Base-by-base conservation (phyloP, 1,140 invertebrate species). In the Ostrea denselamellosa region DNA sequence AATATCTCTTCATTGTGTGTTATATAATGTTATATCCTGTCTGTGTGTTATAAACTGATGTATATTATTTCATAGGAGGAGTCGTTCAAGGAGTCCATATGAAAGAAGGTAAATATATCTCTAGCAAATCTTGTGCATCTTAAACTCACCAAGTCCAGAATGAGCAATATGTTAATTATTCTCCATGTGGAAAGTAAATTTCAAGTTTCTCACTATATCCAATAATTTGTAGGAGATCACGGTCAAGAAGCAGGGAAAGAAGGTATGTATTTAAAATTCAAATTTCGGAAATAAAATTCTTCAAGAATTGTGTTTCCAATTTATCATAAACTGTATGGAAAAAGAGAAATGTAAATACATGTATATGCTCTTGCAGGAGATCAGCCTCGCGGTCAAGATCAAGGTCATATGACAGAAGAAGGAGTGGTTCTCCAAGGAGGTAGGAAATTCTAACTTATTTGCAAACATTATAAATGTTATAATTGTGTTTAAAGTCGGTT, bases 181-280 rank as follows among this genome's bases (percentile, higher is more conserved):
- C 56, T 3, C 56, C 17, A 19, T 62, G 14, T 19, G 8, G 8
- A 8, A 62, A 62, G n/a, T 62, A 19, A 19, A 19, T 12, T 17
- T 19, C 0, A 17, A 62, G 12, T 62, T 62, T 62, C 17, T 19
- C 19, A 7, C 14, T 10, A 5, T 77, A 25, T 44, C 8, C 14
- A 34, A 62, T 34, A 9, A 77, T 77, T 77, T 77, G 22, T 77
- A 77, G 68, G 25, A 77, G 28, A 77, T 77, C 68, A 22, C 34
- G 68, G 14, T 12, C 68, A 51, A 83, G 82, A 54, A 83, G 82
- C 53, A 52, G 82, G 22, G 82, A 83, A 83, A 83, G 82, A n/a
- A 83, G 82, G 82, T 83, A 52, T n/a, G 9, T 14, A 9, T 34
- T 77, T 9, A 12, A 3, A 34, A 5, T 62, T 17, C n/a, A 2